Percentiles rank a stretch among this genome's conserved stretches.
phyloP scores from a whole-genome alignment of 2,113 vertebrate species.

The Nansenia antarctica region DNA sequence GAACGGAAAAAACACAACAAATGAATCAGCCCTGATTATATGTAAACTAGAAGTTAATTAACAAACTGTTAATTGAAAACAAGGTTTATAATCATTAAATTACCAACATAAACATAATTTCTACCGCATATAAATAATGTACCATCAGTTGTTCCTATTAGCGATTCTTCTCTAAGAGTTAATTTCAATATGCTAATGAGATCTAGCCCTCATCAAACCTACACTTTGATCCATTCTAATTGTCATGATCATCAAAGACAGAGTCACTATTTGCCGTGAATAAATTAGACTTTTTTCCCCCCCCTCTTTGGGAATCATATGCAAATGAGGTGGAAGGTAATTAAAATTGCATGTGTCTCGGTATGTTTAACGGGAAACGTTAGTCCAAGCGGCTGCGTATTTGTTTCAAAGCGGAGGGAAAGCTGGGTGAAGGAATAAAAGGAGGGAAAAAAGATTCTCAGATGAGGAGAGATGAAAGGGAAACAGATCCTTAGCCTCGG shows the following conservation, averaged over 20 bases:
- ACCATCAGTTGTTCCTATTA: slow-evolving; percentile 90
- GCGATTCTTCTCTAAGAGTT: slow-evolving; percentile 93
- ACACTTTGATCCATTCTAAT: slow-evolving; percentile 97
- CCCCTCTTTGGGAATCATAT: slow-evolving; percentile 83
- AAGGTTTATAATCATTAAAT: slow-evolving; percentile 91
- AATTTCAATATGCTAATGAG: slow-evolving; percentile 98
- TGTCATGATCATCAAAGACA: slow-evolving; percentile 96
- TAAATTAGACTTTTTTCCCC: slow-evolving; percentile 86
- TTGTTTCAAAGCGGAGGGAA: slow-evolving; percentile 86
- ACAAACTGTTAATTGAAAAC: slow-evolving; percentile 93
- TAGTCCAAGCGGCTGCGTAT: slow-evolving; percentile 88
- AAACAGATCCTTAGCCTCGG: slow-evolving; percentile 86
- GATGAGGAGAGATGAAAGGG: slow-evolving; percentile 90
- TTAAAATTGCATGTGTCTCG: slow-evolving; percentile 95
- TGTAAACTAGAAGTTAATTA: slow-evolving; percentile 93
- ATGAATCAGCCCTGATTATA: slow-evolving; percentile 73
- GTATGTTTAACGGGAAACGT: slow-evolving; percentile 89
- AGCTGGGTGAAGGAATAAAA: slow-evolving; percentile 61
- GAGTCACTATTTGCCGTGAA: slow-evolving; percentile 93
- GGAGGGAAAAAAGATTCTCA: slow-evolving; percentile 80
- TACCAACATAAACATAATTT: slow-evolving; percentile 93
- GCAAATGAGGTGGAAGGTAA: slow-evolving; percentile 91
- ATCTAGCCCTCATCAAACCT: slow-evolving; percentile 91
- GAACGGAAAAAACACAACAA: slow-evolving; percentile 45
- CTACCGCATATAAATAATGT: slow-evolving; percentile 91